Percentiles rank a stretch among this genome's conserved stretches.
These are phyloP conservation scores for Tangachromis dhanisi DNA, from an alignment of 2,113 vertebrate genomes.

Conservation along the genomic window DNA sequence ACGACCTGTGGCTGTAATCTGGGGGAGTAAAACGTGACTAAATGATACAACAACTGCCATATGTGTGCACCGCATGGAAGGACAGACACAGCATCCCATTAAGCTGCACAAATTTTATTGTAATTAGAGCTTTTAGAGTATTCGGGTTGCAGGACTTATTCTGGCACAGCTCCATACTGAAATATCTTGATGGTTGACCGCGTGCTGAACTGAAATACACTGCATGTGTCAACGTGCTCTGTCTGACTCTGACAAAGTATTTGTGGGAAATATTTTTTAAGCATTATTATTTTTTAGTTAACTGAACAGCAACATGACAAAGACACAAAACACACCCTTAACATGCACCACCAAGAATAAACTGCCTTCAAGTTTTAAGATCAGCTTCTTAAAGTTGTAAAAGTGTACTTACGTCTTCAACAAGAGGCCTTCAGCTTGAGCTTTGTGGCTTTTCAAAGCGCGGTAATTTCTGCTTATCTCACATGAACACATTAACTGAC, in stretches of 20 bases:
- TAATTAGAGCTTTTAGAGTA: neutral
- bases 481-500: neutral
- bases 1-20: neutral
- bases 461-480: neutral
- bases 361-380: neutral
- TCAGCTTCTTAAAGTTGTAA: neutral
- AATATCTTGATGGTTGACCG: neutral
- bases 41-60: neutral
- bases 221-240: neutral
- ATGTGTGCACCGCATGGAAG: neutral
- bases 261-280: neutral
- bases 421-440: neutral
- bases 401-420: neutral
- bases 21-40: neutral
- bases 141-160: neutral
- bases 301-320: neutral
- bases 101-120: neutral
- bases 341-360: neutral
- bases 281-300: neutral
- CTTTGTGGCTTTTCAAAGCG: accelerated
- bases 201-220: neutral
- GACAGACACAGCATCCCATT: neutral
- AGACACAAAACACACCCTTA: neutral
- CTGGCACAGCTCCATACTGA: neutral
- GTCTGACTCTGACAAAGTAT: neutral